phyloP scores from a whole-genome alignment of 2,113 vertebrate genomes.

The Semnopithecus entellus region DNA sequence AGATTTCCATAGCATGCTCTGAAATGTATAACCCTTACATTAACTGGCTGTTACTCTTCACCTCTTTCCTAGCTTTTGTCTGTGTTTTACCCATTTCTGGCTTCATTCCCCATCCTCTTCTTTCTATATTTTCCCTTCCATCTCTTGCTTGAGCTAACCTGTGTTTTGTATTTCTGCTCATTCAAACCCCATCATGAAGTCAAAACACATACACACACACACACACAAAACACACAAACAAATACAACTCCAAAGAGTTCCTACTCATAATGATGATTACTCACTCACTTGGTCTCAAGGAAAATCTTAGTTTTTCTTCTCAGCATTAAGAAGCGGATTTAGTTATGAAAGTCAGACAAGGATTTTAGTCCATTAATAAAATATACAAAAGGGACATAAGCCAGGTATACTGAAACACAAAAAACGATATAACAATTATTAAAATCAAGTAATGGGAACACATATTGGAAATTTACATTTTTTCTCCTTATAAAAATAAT shows the following conservation, averaged over 20 bases:
- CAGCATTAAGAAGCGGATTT: neutral
- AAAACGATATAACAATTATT: neutral
- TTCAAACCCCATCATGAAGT: neutral
- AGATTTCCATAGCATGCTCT: neutral
- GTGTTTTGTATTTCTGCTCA: neutral
- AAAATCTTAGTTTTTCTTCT: neutral
- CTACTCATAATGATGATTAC: neutral
- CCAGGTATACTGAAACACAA: neutral
- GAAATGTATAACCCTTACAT: neutral
- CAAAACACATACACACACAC: neutral
- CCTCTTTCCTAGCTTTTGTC: neutral
- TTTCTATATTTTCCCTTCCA: neutral
- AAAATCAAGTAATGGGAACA: neutral
- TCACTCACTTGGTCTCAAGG: neutral
- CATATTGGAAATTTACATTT: neutral
- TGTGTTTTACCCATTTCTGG: neutral
- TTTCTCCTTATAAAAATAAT: neutral
- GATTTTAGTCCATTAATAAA: conserved; percentile 34
- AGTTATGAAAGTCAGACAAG: neutral
- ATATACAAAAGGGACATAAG: neutral
- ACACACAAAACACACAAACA: neutral
- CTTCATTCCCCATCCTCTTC: neutral
- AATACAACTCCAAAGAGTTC: neutral
- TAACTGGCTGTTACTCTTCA: neutral
- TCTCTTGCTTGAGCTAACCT: neutral